Evolutionary conservation across 2,888 invertebrate genomes (phyloP).

Genomic region (Meghimatium bilineatum): DNA sequence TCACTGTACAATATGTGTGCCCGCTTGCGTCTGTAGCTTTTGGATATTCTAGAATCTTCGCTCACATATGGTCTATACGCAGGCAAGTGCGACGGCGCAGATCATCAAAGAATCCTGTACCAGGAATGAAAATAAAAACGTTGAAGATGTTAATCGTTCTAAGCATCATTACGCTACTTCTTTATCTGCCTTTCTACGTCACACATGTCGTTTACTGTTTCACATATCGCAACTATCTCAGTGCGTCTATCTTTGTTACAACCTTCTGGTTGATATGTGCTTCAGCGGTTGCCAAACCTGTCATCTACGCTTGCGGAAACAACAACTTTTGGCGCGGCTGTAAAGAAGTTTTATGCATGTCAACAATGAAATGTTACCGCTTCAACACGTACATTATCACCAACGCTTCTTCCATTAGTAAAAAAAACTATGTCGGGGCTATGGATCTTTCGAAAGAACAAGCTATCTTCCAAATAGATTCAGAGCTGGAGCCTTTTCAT

Average conservation of each 20-base stretch:
- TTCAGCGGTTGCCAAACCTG: slow-evolving; percentile 65
- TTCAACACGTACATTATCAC: slow-evolving; percentile 74
- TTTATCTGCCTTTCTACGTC: slow-evolving; percentile 60
- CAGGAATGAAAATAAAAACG: slow-evolving; percentile 74
- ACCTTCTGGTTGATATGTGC: slow-evolving; percentile 58
- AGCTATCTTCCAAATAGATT: slow-evolving; percentile 46
- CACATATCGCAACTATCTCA: slow-evolving; percentile 44
- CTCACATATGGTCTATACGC: slow-evolving; percentile 59
- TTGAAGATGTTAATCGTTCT: slow-evolving; percentile 72
- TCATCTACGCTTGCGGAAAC: slow-evolving; percentile 71
- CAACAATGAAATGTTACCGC: slow-evolving; percentile 72
- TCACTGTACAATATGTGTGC: slow-evolving; percentile 59
- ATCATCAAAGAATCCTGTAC: slow-evolving; percentile 71
- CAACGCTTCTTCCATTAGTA: slow-evolving; percentile 68
- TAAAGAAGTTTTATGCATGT: slow-evolving; percentile 74
- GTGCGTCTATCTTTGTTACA: slow-evolving; percentile 57
- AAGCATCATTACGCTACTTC: slow-evolving; percentile 54
- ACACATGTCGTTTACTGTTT: slow-evolving; percentile 58
- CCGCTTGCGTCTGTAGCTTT: slow-evolving; percentile 60
- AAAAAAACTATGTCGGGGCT: slow-evolving; percentile 72
- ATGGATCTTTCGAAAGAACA: slow-evolving; percentile 57
- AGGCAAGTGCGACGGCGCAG: background rate
- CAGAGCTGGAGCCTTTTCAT: slow-evolving; percentile 65
- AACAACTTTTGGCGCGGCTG: slow-evolving; percentile 76
- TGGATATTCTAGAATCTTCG: slow-evolving; percentile 64